phyloP scores from a whole-genome alignment of 1,140 invertebrate species.

The Brachionus rotundiformis region DNA sequence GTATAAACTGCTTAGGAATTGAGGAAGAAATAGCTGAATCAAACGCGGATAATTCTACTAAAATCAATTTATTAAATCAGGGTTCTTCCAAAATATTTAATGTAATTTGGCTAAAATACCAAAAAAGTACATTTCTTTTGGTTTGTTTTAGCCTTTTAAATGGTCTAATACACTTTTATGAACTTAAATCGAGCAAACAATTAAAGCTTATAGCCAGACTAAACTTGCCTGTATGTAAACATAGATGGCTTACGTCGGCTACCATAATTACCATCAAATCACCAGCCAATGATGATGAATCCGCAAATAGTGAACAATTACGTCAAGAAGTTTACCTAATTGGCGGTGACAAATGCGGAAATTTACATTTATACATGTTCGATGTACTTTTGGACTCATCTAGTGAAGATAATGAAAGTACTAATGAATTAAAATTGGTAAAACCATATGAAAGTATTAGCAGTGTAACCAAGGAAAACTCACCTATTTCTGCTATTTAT shows the following conservation, averaged over 20 bases:
- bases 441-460: not conserved
- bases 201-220: not conserved
- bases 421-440: not conserved
- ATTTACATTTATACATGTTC: conserved; percentile 39
- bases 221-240: conserved; percentile 25
- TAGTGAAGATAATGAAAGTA: not conserved
- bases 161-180: conserved; percentile 29
- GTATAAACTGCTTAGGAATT: conserved; percentile 44
- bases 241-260: conserved; percentile 25
- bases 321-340: conserved; percentile 4
- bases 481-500: conserved; percentile 41
- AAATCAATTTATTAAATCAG: not conserved
- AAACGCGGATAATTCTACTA: not conserved
- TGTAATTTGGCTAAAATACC: conserved; percentile 6
- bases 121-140: conserved; percentile 31
- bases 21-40: conserved; percentile 30
- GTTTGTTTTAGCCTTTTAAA: conserved; percentile 38
- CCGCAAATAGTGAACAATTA: not conserved
- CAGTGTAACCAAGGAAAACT: conserved; percentile 39
- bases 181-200: not conserved
- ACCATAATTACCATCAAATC: conserved; percentile 2
- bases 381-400: not conserved
- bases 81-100: conserved; percentile 38
- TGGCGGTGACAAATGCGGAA: conserved; percentile 43
- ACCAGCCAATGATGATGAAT: not conserved